phyloP scores from a whole-genome alignment of 2,888 invertebrate genomes.

The Bellardia bayeri region DNA sequence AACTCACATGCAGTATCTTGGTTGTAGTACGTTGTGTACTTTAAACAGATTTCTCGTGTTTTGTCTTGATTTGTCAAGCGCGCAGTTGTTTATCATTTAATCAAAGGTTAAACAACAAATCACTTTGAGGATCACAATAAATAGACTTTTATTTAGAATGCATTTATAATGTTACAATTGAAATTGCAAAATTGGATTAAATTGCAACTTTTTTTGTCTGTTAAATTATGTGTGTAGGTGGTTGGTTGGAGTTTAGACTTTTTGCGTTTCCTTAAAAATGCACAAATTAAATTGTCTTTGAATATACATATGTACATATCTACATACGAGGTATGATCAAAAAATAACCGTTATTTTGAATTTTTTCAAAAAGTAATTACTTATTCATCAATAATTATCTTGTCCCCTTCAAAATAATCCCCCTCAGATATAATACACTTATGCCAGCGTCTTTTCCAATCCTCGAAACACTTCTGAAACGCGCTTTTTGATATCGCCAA shows the following conservation, averaged over 20 bases:
- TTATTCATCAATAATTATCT: too few relatives aligned
- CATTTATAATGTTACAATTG: neutral
- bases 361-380: too few relatives aligned
- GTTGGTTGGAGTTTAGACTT: slow-evolving; percentile 18
- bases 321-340: too few relatives aligned
- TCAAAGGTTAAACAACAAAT: slow-evolving; percentile 16
- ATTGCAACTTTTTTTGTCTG: slow-evolving; percentile 3
- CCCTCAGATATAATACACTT: too few relatives aligned
- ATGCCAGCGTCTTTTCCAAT: too few relatives aligned
- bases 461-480: too few relatives aligned
- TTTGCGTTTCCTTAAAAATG: slow-evolving; percentile 9
- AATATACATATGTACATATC: too few relatives aligned
- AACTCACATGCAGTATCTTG: neutral
- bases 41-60: slow-evolving; percentile 6
- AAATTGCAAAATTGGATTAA: neutral
- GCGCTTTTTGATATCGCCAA: too few relatives aligned
- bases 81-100: slow-evolving; percentile 37
- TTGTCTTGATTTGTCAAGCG: slow-evolving; percentile 49
- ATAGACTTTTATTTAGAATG: slow-evolving; percentile 21
- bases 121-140: slow-evolving; percentile 40
- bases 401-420: too few relatives aligned
- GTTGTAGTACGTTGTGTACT: neutral
- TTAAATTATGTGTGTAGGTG: neutral
- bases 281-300: too few relatives aligned
- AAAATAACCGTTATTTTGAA: too few relatives aligned